Base-by-base conservation (phyloP, 2,797 vertebrate genomes). In the Nannoperca australis region DNA sequence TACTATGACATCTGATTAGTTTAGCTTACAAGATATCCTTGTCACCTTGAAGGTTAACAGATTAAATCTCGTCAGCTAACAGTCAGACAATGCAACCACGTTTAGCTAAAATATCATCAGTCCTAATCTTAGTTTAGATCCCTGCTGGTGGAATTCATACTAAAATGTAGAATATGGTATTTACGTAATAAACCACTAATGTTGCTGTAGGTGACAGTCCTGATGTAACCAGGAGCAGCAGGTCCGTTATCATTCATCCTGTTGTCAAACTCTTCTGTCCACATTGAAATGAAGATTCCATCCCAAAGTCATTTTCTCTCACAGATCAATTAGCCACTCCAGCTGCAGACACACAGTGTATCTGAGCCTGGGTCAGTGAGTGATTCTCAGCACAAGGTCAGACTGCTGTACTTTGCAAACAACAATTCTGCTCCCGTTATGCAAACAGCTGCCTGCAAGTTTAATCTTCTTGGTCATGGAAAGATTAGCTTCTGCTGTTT, bases 401-500 rank as follows among this genome's bases (percentile, higher is more conserved):
- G 60, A 47, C 66, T 53, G 55, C 56, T 67, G 71, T 76, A 72
- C 64, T 85, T 70, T 70, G 75, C 82, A 81, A 90, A 86, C 79
- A 89, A 90, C 80, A 79, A 89, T 76, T 85, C 77, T 40, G 54
- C 77, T 81, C 62, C 67, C 76, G 74, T 84, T 82, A 66, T 84
- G 64, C 49, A 82, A 82, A 87, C 76, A 42, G 13, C 10, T 73
- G 84, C 78, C 80, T 76, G 73, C 83, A 72, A 55, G 80, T 65
- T 82, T 88, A 81, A 92, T 89, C 79, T 83, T 38, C 71, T 84
- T 80, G 82, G 85, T 88, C 85, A 85, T 85, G 79, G 82, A 78
- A 64, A 90, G 85, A 92, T 90, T 85, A 91, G 83, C 78, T 79
- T 84, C 65, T 62, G 83, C 84, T 76, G 62, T 77, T 62, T 73